Evolutionary conservation across 2,797 vertebrate genomes (phyloP).

Genomic region (Cephalopachus bancanus): DNA sequence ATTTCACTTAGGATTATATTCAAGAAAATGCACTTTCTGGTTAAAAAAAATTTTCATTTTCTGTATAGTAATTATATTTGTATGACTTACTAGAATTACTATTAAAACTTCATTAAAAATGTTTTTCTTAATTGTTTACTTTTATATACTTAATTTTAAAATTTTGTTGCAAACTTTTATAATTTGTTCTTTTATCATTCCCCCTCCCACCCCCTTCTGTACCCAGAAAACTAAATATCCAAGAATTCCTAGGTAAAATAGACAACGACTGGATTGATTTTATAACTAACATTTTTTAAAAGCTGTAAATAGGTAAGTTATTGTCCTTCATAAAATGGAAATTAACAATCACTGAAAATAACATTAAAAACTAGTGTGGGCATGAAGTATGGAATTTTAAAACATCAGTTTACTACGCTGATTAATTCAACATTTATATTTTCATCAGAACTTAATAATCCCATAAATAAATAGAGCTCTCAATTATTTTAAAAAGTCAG

Average conservation of each 20-base stretch:
- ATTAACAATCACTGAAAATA: slow-evolving; percentile 80
- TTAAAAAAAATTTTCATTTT: slow-evolving; percentile 35
- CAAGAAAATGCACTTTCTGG: slow-evolving; percentile 67
- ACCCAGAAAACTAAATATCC: slow-evolving; percentile 75
- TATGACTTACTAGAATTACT: slow-evolving; percentile 61
- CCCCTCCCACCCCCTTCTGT: slow-evolving; percentile 46
- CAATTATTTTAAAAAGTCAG: slow-evolving; percentile 84
- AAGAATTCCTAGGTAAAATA: slow-evolving; percentile 73
- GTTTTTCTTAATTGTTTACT: slow-evolving; percentile 66
- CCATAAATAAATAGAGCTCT: slow-evolving; percentile 85
- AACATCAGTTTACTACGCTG: slow-evolving; percentile 83
- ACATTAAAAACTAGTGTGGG: slow-evolving; percentile 79
- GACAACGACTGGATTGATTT: slow-evolving; percentile 69
- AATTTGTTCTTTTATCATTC: slow-evolving; percentile 67
- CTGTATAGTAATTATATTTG: slow-evolving; percentile 63
- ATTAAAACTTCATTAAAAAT: slow-evolving; percentile 74
- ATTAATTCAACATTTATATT: slow-evolving; percentile 82
- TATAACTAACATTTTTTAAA: slow-evolving; percentile 72
- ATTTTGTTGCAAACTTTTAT: slow-evolving; percentile 67
- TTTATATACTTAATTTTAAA: slow-evolving; percentile 73
- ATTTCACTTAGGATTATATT: slow-evolving; percentile 53
- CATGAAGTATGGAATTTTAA: slow-evolving; percentile 80
- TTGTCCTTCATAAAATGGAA: slow-evolving; percentile 75
- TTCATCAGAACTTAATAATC: slow-evolving; percentile 82
- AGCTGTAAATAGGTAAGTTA: slow-evolving; percentile 69